Evolutionary conservation across 2,113 vertebrate species (phyloP), one percentile per base, ranked within the genome.

Genomic region (Nibea coibor): DNA sequence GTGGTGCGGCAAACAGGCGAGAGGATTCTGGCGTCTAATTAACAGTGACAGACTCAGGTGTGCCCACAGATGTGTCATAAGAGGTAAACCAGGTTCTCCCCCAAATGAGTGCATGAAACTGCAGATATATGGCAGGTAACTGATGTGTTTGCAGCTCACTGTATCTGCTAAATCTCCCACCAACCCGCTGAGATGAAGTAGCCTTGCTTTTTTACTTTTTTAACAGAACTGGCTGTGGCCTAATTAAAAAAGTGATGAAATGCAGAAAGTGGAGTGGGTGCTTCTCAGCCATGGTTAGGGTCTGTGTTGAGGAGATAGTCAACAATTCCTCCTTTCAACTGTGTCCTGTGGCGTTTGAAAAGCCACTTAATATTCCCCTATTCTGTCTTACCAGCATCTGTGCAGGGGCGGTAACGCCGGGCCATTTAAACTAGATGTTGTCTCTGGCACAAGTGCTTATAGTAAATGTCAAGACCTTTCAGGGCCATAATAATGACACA

Each of bases 381-480:
- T 66, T 84, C 66, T 10, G 22, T 69, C 69, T 69, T 50, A 76
- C 31, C 24, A 48, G 47, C 22, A 72, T 75, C 54, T 82, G 63
- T 10, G 11, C 69, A 28, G 6, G 17, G 57, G 47, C 50, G n/a
- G 42, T 20, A 74, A 69, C 69, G 53, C 76, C 69, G 42, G 78
- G 72, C 74, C 76, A 56, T 87, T 91, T 89, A 78, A 87, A 79
- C 81, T 79, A 50, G 77, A 83, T 77, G 72, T 78, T 81, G 78
- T 82, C 85, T 88, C 74, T 83, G 85, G 82, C 82, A 89, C 67
- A 81, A 88, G 80, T 86, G 84, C 87, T 88, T 74, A 80, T 88
- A 83, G 87, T 83, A 91, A 93, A 92, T 92, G 92, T 92, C 92
- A 88, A 87, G 89, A 93, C 90, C 89, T 91, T 92, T 93, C 89